Conservation (phyloP, 2,888 invertebrate species). For the Polydrusus cervinus region DNA sequence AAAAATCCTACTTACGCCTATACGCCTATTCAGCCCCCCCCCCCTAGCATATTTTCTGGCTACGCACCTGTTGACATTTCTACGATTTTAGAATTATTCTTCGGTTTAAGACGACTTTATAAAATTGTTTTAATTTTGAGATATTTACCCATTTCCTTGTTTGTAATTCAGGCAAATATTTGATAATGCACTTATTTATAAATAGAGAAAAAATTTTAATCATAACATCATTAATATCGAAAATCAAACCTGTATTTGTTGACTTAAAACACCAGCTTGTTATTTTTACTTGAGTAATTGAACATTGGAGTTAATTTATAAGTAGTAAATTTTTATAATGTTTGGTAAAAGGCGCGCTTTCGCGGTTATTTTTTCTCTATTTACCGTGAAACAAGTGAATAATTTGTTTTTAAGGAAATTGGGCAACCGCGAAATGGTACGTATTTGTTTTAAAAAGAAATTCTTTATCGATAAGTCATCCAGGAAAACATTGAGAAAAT, state of each 20-base stretch:
- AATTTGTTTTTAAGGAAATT: constrained; percentile 2
- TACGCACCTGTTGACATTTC: too few species aligned
- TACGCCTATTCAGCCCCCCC: too few species aligned
- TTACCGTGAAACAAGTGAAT: constrained; percentile 7
- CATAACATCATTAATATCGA: background rate
- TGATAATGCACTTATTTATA: constrained; percentile 7
- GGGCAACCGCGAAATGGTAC: background rate
- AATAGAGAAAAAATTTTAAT: background rate
- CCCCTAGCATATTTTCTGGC: too few species aligned
- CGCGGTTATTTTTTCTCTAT: background rate
- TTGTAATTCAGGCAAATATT: background rate
- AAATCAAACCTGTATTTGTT: constrained; percentile 1
- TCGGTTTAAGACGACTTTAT: too few species aligned
- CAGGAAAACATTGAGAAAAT: background rate
- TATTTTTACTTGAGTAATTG: constrained; percentile 13
- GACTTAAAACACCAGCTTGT: background rate
- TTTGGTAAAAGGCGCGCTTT: background rate
- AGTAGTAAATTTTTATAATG: constrained; percentile 14
- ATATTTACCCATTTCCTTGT: background rate
- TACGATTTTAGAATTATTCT: too few species aligned
- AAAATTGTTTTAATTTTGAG: too few species aligned
- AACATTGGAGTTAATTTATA: constrained; percentile 15
- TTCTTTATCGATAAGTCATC: background rate
- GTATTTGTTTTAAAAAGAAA: background rate
- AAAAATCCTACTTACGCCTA: too few species aligned